Evolutionary conservation across 2,113 vertebrate genomes (phyloP).

Genomic region (Menura novaehollandiae): DNA sequence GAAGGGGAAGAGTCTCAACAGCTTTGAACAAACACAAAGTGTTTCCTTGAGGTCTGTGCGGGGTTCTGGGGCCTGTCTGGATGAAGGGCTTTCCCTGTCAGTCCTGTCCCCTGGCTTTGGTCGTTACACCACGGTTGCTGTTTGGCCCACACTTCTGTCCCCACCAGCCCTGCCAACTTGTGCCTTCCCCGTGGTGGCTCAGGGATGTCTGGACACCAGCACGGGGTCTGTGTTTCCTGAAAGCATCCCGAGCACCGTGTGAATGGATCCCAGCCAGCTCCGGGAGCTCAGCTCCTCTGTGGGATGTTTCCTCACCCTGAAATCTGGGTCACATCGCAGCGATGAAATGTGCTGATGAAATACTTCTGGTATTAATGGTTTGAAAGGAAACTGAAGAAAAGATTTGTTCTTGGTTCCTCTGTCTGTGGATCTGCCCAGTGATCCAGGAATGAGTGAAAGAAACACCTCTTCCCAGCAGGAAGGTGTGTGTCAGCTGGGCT

Average conservation of each 20-base stretch:
- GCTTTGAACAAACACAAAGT: background rate
- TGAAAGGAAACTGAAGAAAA: background rate
- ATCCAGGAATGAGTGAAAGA: rapidly evolving
- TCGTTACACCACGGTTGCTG: rapidly evolving
- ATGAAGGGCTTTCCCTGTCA: background rate
- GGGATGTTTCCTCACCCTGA: background rate
- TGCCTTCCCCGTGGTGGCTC: rapidly evolving
- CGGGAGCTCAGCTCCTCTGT: background rate
- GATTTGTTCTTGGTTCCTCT: background rate
- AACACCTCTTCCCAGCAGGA: background rate
- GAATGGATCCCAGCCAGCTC: background rate
- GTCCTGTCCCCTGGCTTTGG: background rate
- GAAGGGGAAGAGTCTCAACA: background rate
- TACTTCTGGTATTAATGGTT: background rate
- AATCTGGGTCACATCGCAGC: background rate
- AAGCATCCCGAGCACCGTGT: rapidly evolving
- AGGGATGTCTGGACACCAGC: background rate
- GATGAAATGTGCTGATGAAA: background rate
- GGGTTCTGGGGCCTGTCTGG: background rate
- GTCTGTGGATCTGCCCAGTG: background rate
- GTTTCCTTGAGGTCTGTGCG: background rate
- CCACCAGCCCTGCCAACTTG: background rate
- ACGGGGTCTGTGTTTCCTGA: rapidly evolving
- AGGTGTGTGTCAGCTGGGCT: background rate
- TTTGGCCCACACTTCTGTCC: background rate